These are phyloP conservation scores for Apis mellifera DNA, from an alignment of 1,140 invertebrate genomes.

Conservation along the genomic window Amel_HAv3.1 CM009931.2:8889501-8890000, in stretches of 20 bases:
- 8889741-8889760: background rate
- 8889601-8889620: background rate
- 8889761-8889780: background rate
- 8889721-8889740: background rate
- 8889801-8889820: background rate
- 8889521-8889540: background rate
- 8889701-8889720: slow-evolving; percentile 33
- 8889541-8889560: slow-evolving; percentile 30
- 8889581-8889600: too few species aligned
- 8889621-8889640: background rate
- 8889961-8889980: slow-evolving; percentile 54
- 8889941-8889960: slow-evolving; percentile 63
- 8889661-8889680: slow-evolving; percentile 19
- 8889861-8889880: slow-evolving; percentile 49
- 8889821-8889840: slow-evolving; percentile 23
- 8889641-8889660: slow-evolving; percentile 35
- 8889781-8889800: background rate
- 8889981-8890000: slow-evolving; percentile 16
- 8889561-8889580: background rate
- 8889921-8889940: slow-evolving; percentile 66
- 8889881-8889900: slow-evolving; percentile 51
- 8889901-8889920: slow-evolving; percentile 53
- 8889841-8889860: slow-evolving; percentile 61
- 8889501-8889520: background rate
- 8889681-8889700: slow-evolving; percentile 9